A percentile compares a stretch with the other conserved stretches of the same genome.
phyloP scores from a whole-genome alignment of 2,888 invertebrate genomes.

The Amitus sp. region DNA sequence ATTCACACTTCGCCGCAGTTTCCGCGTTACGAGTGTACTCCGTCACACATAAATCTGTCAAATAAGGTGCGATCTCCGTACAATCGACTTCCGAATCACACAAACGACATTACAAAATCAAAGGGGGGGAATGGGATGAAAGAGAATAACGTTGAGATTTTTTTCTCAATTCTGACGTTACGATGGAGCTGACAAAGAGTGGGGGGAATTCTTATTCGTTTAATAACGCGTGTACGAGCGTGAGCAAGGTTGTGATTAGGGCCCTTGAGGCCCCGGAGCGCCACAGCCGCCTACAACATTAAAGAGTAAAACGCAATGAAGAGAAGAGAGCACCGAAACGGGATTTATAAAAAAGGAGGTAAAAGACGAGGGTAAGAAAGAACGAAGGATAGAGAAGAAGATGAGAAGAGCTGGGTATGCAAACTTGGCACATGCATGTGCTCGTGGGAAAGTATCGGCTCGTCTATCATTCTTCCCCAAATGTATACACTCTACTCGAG shows the following conservation, averaged over 20 bases:
- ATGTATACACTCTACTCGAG: constrained; percentile 26
- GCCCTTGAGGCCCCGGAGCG: constrained; percentile 48
- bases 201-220: neutral
- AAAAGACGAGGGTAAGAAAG: constrained; percentile 27
- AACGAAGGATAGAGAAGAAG: constrained; percentile 23
- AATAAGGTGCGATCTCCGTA: constrained; percentile 24
- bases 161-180: neutral
- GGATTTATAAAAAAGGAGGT: constrained; percentile 28
- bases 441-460: constrained; percentile 63
- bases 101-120: too few species aligned
- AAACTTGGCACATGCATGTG: constrained; percentile 35
- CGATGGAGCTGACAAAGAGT: neutral
- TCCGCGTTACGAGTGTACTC: constrained; percentile 17
- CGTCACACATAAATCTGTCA: constrained; percentile 33
- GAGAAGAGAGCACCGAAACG: constrained; percentile 4
- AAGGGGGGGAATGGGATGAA: constrained; percentile 13
- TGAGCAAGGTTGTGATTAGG: constrained; percentile 62
- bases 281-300: constrained; percentile 59
- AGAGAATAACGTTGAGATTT: constrained; percentile 3
- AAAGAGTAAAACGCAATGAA: constrained; percentile 40
- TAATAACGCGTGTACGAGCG: constrained; percentile 30
- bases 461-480: constrained; percentile 56
- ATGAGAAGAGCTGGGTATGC: constrained; percentile 31
- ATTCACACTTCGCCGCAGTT: constrained; percentile 28
- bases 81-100: constrained; percentile 22